Evolutionary conservation across 2,888 invertebrate species (phyloP), one percentile per base, ranked within the genome.

Genomic region (Oegoconia quadripuncta): DNA sequence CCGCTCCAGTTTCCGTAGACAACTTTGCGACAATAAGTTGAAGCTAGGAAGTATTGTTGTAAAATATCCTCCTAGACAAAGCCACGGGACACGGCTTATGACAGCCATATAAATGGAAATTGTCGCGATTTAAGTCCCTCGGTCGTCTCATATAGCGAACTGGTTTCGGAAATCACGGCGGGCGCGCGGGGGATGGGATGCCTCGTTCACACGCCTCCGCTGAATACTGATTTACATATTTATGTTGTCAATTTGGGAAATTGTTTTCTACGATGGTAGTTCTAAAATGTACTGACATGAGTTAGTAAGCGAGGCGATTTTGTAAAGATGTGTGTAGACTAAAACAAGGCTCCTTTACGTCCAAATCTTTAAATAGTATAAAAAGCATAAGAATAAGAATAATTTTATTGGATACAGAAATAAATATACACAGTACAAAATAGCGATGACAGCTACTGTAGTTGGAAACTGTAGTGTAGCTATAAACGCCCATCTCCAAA

Each of bases 91-190:
- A 59, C 50, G 64, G 70, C 68, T 77, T 73, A 74, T 73, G 77
- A 73, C 66, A 60, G 68, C 59, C 65, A 71, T 80, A 74, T 76
- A 79, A 78, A 80, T 79, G 78, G 72, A 78, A 78, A 81, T 80
- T 74, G 80, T 76, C 64, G 65, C 73, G 64, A 76, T 77, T 68
- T 71, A 72, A 78, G 71, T 74, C 74, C 60, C 48, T 55, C 57
- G 52, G 55, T 63, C 55, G 61, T 51, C 60, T 63, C 62, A 57
- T 64, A 63, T 58, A 59, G 62, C 53, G 52, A 57, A 57, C 52
- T 59, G 60, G 58, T 62, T 75, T 67, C 68, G 73, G 74, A 77
- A 75, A 74, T 71, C 68, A 68, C 60, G 53, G 49, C 44, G 52
- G 40, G 52, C 31, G 23, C 18, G 55, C 46, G 46, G 39, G 35